Base-by-base conservation (phyloP, 2,888 invertebrate species). In the Hypselothyrea guttata region DNA sequence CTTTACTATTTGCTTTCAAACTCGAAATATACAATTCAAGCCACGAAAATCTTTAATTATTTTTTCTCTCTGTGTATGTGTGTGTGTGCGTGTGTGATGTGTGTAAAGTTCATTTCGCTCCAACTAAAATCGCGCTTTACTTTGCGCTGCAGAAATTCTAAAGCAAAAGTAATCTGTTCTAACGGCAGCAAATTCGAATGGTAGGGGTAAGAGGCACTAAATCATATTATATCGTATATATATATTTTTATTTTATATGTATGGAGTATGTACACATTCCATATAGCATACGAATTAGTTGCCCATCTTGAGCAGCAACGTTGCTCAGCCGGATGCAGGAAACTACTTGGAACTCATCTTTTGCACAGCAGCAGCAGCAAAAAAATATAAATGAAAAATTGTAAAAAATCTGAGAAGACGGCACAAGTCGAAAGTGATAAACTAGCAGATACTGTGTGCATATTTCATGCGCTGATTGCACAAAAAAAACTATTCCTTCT, bases 231-330 rank as follows among this genome's bases (percentile, higher is more conserved):
- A 55, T 28, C 22, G 7, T 15, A 18, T 46, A 35, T 15, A 31
- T 27, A 40, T 34, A n/a, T 34, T 2, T 18, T 16, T 40, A 40
- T 22, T 51, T 54, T 34, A 4, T 30, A n/a, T 8, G n/a, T 30
- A n/a, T 55, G 11, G 30, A 55, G 35, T 59, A 11, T 16, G 56
- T 30, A n/a, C 30, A 8, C 12, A 35, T 8, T 12, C 12, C 41
- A 47, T 40, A 52, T 65, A 55, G 61, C 55, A 62, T 48, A 66
- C 71, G 71, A 77, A 78, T 75, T 78, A 78, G 77, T 75, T 73
- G 74, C 46, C 68, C 56, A 54, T 55, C 49, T 64, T 47, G 41
- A 55, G 44, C 56, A 49, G 48, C 47, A 61, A 47, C 55, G 16
- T 27, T 47, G 57, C 68, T 42, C 63, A 51, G 44, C 56, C 53